Percentiles rank a stretch among this genome's conserved stretches.
Evolutionary conservation across 2,797 vertebrate genomes (phyloP).

Genomic region (Rhodeus uyekii): DNA sequence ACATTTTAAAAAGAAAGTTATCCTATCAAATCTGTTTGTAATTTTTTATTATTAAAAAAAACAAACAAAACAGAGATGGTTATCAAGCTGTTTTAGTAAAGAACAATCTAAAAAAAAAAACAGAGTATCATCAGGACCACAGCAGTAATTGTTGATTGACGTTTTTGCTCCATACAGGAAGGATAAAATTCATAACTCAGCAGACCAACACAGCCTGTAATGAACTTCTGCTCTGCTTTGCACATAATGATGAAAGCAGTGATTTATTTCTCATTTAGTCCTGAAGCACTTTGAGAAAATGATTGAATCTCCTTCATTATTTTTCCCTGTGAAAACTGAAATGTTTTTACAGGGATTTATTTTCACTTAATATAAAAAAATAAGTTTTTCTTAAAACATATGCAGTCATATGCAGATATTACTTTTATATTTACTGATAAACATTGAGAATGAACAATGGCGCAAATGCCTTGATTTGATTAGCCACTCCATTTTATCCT

Average conservation of each 20-base stretch:
- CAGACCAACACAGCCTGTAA: constrained; percentile 47
- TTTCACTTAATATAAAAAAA: too few species aligned
- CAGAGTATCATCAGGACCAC: constrained; percentile 15
- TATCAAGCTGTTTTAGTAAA: constrained; percentile 25
- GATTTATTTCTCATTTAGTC: constrained; percentile 41
- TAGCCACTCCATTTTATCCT: not conserved
- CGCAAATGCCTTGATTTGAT: constrained; percentile 38
- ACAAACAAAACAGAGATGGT: constrained; percentile 39
- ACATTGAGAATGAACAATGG: constrained; percentile 30
- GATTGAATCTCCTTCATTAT: constrained; percentile 7
- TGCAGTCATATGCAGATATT: not conserved
- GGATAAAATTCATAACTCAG: constrained; percentile 41
- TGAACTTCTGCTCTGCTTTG: constrained; percentile 47
- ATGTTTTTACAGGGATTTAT: not conserved
- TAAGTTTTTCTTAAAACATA: too few species aligned
- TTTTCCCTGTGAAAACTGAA: constrained; percentile 1
- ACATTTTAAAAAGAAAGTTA: not conserved
- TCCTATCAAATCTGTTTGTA: not conserved
- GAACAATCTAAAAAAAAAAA: constrained; percentile 46
- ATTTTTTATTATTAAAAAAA: constrained; percentile 41
- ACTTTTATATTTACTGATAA: constrained; percentile 22
- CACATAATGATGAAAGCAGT: constrained; percentile 28
- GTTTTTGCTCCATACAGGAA: not conserved
- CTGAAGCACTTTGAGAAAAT: constrained; percentile 26
- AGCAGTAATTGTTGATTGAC: constrained; percentile 52